Percentiles rank a stretch among this genome's conserved stretches.
Evolutionary conservation across 2,888 invertebrate genomes (phyloP).

Genomic region (Lymantria dispar): DNA sequence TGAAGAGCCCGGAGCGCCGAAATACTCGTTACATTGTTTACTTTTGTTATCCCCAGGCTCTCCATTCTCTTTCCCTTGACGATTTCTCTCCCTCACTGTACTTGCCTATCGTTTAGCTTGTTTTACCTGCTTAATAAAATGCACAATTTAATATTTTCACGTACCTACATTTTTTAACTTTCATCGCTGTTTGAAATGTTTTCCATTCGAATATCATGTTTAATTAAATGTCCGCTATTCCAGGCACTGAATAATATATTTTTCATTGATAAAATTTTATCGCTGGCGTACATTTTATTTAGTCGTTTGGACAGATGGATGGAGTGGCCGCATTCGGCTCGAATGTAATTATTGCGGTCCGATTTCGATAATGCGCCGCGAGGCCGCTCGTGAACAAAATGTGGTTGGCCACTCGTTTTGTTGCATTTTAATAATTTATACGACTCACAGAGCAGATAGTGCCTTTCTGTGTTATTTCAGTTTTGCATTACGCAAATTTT

Average conservation of each 20-base stretch:
- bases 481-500: slow-evolving; percentile 38
- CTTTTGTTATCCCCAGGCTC: slow-evolving; percentile 44
- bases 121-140: slow-evolving; percentile 12
- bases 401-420: slow-evolving; percentile 69
- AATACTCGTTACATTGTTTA: slow-evolving; percentile 53
- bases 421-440: slow-evolving; percentile 77
- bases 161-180: slow-evolving; percentile 11
- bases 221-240: slow-evolving; percentile 51
- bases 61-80: slow-evolving; percentile 44
- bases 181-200: slow-evolving; percentile 32
- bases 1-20: slow-evolving; percentile 50
- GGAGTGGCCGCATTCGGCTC: slow-evolving; percentile 66
- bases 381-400: slow-evolving; percentile 67
- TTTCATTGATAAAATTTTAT: slow-evolving; percentile 66
- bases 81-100: slow-evolving; percentile 35
- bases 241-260: slow-evolving; percentile 52
- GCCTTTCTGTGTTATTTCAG: slow-evolving; percentile 63
- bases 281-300: slow-evolving; percentile 61
- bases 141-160: slow-evolving; percentile 1
- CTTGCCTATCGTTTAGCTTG: slow-evolving; percentile 19
- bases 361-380: slow-evolving; percentile 77
- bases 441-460: slow-evolving; percentile 62
- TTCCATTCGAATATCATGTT: slow-evolving; percentile 47
- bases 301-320: slow-evolving; percentile 67
- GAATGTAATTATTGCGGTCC: slow-evolving; percentile 80